Evolutionary conservation across 2,888 invertebrate genomes (phyloP), one percentile per base, ranked within the genome.

Genomic region (Lepidocyrtinus sp.): DNA sequence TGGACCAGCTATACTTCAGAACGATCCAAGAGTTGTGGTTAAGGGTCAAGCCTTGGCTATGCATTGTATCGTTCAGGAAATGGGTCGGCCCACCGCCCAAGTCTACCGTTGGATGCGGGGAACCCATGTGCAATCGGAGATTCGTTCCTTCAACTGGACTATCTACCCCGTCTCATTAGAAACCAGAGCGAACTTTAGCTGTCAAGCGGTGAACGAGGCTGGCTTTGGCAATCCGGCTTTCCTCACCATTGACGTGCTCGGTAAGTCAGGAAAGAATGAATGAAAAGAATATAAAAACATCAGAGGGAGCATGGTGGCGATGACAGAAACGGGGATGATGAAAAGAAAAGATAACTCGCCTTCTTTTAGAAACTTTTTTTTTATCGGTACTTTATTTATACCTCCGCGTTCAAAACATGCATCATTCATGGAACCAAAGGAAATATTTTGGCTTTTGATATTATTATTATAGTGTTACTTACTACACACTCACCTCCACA

Each of bases 151-250:
- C 83, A 93, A 93, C 87, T 94, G 94, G 92, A 94, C 93, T 26
- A 93, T 96, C 82, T 93, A 93, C 83, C 94, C 95, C 0, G 96
- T 96, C 15, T 93, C 94, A 12, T 90, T 97, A 83, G 94, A 95
- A 88, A 95, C 95, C 68, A 92, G 95, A 83, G 95, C 95, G 87
- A 96, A 95, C 90, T 97, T 96, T 64, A 94, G 95, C 0, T 98
- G 98, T 88, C 92, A 93, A 85, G 96, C 96, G 0, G 92, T 92
- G 89, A 97, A 96, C 89, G 93, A 94, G 12, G 96, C 96, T 0
- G 97, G 97, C 0, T 92, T 93, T 86, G 94, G 95, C 68, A 91
- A 91, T 75, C 90, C 92, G 64, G 93, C 93, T 22, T 92, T 91
- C 45, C 91, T 92, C 73, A 91, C 91, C 87, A 91, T 95, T 87